These are phyloP conservation scores for Gibbula magus DNA, from an alignment of 2,888 invertebrate genomes.

Conservation along the genomic window DNA sequence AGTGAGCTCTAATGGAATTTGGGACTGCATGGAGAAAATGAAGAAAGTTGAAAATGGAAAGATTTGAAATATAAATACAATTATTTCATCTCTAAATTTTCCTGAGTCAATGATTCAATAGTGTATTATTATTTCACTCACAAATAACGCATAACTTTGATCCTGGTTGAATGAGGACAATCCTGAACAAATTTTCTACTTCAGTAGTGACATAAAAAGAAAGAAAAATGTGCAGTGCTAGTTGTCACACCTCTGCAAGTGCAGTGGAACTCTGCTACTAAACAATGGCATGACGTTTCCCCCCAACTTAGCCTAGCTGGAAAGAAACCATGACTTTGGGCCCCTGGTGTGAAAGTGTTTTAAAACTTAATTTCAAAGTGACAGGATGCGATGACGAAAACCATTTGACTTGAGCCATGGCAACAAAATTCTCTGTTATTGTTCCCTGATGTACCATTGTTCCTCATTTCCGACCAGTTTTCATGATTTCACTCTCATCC, in stretches of 20 bases:
- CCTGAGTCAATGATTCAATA: too few species aligned
- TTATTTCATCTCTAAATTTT: too few species aligned
- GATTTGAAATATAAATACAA: too few species aligned
- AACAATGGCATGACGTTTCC: too few species aligned
- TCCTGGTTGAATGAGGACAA: too few species aligned
- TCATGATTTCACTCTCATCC: slow-evolving; percentile 7
- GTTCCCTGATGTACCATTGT: slow-evolving; percentile 19
- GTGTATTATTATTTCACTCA: too few species aligned
- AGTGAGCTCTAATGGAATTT: too few species aligned
- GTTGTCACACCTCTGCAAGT: not conserved
- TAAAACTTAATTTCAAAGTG: slow-evolving; percentile 20
- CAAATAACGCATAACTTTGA: too few species aligned
- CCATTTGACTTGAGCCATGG: slow-evolving; percentile 4
- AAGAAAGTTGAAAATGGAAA: too few species aligned
- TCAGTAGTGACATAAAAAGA: not conserved
- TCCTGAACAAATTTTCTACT: too few species aligned
- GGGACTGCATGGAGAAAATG: too few species aligned
- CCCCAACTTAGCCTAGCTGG: not conserved
- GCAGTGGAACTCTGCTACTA: not conserved
- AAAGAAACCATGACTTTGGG: not conserved
- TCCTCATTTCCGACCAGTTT: slow-evolving; percentile 8
- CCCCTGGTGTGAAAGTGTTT: slow-evolving; percentile 18
- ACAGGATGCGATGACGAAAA: slow-evolving; percentile 18
- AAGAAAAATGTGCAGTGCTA: not conserved
- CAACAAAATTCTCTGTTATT: slow-evolving; percentile 9